A percentile compares a stretch with the other conserved stretches of the same genome.
Evolutionary conservation across 2,113 vertebrate species (phyloP).

Genomic region (Alces alces): DNA sequence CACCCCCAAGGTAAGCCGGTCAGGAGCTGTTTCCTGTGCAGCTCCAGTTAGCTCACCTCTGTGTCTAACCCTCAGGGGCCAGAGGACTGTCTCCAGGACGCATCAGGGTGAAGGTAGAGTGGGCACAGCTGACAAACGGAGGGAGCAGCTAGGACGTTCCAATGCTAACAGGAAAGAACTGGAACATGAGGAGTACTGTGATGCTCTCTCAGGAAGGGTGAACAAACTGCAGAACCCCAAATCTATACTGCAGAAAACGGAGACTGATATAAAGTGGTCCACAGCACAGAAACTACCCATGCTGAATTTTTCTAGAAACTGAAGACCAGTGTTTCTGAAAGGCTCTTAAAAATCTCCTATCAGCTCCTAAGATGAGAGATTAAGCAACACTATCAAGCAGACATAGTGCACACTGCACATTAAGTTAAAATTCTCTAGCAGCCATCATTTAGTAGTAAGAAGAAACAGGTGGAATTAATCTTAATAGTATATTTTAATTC

Average conservation of each 20-base stretch:
- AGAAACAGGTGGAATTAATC: not conserved
- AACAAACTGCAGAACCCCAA: not conserved
- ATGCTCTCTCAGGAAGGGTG: not conserved
- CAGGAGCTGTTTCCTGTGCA: not conserved
- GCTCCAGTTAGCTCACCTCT: not conserved
- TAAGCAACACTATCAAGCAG: accelerated
- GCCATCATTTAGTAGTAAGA: not conserved
- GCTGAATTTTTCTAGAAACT: not conserved
- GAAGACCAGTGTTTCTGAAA: not conserved
- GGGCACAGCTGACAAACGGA: not conserved
- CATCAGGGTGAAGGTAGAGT: accelerated
- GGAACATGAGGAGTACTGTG: accelerated
- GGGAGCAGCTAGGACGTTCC: not conserved
- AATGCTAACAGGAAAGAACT: not conserved
- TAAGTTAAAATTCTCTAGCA: not conserved
- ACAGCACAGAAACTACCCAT: accelerated
- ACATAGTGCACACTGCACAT: accelerated
- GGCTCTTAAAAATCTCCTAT: not conserved
- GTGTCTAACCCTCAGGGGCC: not conserved
- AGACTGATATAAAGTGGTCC: accelerated
- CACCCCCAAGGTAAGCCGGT: not conserved
- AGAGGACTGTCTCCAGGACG: accelerated
- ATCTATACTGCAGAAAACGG: accelerated
- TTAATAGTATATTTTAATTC: not conserved
- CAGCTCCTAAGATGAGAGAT: not conserved